A percentile compares a stretch with the other conserved stretches of the same genome.
Evolutionary conservation across 2,797 vertebrate genomes (phyloP).

Genomic region (Sebastes trivittatus): DNA sequence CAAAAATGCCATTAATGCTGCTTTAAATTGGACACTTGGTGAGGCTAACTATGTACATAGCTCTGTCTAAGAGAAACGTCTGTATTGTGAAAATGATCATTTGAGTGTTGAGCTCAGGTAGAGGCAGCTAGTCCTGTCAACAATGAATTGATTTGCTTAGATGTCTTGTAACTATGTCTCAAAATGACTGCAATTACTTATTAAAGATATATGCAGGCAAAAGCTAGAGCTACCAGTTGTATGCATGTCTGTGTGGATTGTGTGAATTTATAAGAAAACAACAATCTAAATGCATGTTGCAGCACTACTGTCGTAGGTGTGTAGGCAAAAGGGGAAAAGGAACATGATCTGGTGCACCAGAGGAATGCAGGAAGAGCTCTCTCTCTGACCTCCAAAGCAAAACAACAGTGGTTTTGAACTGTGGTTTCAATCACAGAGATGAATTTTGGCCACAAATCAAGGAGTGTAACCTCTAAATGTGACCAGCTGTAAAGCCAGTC

Average conservation of each 20-base stretch:
- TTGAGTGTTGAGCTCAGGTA: not conserved
- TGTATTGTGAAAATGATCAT: not conserved
- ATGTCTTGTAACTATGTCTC: not conserved
- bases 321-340: not conserved
- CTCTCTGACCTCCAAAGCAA: not conserved
- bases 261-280: not conserved
- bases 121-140: not conserved
- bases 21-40: not conserved
- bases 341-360: not conserved
- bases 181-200: not conserved
- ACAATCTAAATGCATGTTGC: not conserved
- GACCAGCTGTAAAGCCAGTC: constrained; percentile 48
- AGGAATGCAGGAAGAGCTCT: not conserved
- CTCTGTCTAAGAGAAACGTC: not conserved
- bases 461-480: constrained; percentile 4
- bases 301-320: not conserved
- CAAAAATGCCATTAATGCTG: not conserved
- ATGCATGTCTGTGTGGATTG: not conserved
- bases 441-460: constrained; percentile 45
- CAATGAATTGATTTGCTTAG: not conserved
- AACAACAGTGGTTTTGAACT: not conserved
- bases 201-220: not conserved
- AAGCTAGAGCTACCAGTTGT: not conserved
- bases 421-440: constrained; percentile 7
- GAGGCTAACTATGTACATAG: accelerated